A percentile compares a stretch with the other conserved stretches of the same genome.
Evolutionary conservation across 1,140 invertebrate species (phyloP).

Genomic region (Bombus confusus): DNA sequence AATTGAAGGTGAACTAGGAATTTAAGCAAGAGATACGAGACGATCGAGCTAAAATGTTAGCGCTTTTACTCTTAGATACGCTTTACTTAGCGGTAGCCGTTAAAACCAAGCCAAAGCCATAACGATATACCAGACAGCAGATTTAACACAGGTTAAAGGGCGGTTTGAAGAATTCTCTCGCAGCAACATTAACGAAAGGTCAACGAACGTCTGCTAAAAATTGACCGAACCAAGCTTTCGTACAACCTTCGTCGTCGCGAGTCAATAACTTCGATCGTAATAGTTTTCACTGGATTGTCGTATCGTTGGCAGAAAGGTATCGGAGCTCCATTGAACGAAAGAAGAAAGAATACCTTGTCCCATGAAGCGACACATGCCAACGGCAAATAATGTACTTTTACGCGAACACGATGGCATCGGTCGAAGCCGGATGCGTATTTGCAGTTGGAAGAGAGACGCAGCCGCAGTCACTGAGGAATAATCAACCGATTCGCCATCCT

Average conservation of each 20-base stretch:
- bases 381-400: background rate
- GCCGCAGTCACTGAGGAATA: background rate
- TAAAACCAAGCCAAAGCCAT: background rate
- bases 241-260: background rate
- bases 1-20: too few relatives aligned
- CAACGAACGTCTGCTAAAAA: background rate
- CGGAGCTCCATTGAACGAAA: background rate
- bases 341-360: background rate
- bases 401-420: background rate
- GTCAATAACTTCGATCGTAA: constrained; percentile 1
- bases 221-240: background rate
- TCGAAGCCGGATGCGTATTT: background rate
- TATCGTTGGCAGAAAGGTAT: background rate
- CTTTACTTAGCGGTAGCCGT: too few relatives aligned
- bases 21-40: too few relatives aligned
- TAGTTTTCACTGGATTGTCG: background rate
- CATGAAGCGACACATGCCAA: background rate
- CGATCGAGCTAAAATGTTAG: too few relatives aligned
- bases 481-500: background rate
- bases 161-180: background rate
- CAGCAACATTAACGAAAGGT: background rate
- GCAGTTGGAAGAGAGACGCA: background rate
- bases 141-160: background rate
- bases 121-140: background rate
- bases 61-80: too few relatives aligned